These are phyloP conservation scores for Oxystoma pomonae DNA, from an alignment of 2,888 invertebrate genomes.

Conservation along the genomic window DNA sequence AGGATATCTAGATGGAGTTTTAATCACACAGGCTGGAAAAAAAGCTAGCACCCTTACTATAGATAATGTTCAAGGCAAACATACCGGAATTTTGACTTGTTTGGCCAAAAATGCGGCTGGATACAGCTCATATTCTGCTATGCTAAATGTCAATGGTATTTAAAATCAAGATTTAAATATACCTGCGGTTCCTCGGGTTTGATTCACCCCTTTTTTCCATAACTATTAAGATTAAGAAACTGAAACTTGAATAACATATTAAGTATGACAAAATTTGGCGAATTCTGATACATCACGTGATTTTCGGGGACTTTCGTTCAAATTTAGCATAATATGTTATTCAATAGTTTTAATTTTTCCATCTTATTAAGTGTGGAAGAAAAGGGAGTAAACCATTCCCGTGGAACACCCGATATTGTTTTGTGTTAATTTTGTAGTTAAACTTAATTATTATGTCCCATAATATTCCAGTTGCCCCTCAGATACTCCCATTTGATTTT, in stretches of 20 bases:
- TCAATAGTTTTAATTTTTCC: too few relatives aligned
- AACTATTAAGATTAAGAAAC: too few relatives aligned
- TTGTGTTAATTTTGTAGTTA: too few relatives aligned
- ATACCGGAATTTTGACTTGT: slow-evolving; percentile 75
- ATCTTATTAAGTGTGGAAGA: too few relatives aligned
- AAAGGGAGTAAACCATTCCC: too few relatives aligned
- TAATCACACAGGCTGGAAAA: slow-evolving; percentile 51
- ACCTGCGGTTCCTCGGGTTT: background rate
- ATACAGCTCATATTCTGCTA: slow-evolving; percentile 51
- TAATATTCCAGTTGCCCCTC: slow-evolving; percentile 49
- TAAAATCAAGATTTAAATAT: background rate
- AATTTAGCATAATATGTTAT: too few relatives aligned
- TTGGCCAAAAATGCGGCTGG: slow-evolving; percentile 60
- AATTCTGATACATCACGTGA: too few relatives aligned
- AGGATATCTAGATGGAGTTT: slow-evolving; percentile 38
- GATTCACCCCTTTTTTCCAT: background rate
- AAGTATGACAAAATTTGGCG: too few relatives aligned
- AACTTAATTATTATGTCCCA: slow-evolving; percentile 45
- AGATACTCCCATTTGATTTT: slow-evolving; percentile 56
- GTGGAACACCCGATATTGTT: too few relatives aligned
- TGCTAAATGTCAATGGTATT: slow-evolving; percentile 53
- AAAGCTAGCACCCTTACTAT: slow-evolving; percentile 59
- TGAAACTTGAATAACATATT: too few relatives aligned
- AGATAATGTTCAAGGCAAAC: slow-evolving; percentile 65
- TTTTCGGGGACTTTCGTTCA: too few relatives aligned